A percentile compares a stretch with the other conserved stretches of the same genome.
Evolutionary conservation across 2,113 vertebrate species (phyloP).

Genomic region (Toxotes chatareus): DNA sequence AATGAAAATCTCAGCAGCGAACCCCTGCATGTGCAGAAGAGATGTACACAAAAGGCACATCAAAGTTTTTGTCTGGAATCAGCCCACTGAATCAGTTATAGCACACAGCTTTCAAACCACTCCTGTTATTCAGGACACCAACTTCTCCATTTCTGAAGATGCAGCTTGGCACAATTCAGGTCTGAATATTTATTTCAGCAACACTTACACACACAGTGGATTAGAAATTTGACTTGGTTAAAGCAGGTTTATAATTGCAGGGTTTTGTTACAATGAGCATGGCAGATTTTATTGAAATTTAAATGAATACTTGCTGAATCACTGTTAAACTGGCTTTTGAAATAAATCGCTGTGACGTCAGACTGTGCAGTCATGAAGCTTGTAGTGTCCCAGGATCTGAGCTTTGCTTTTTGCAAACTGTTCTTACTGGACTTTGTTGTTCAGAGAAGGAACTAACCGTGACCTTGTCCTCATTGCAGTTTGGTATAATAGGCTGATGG

Average conservation of each 20-base stretch:
- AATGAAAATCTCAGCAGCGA: slow-evolving; percentile 24
- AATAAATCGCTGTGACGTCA: too few relatives aligned
- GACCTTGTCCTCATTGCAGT: too few relatives aligned
- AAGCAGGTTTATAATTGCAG: not conserved
- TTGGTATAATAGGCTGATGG: not conserved
- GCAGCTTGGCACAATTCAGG: not conserved
- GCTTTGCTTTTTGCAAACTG: not conserved
- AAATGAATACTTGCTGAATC: not conserved
- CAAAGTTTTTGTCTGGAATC: slow-evolving; percentile 9
- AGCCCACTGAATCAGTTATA: not conserved
- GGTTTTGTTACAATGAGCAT: not conserved
- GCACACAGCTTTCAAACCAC: not conserved
- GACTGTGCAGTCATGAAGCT: too few relatives aligned
- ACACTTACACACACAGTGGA: not conserved
- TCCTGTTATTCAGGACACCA: not conserved
- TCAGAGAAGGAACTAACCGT: too few relatives aligned
- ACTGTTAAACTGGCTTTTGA: not conserved
- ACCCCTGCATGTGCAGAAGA: not conserved
- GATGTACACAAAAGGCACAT: slow-evolving; percentile 5
- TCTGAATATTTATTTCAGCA: not conserved
- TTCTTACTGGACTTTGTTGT: too few relatives aligned
- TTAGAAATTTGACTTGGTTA: not conserved
- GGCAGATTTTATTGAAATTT: not conserved
- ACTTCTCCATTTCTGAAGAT: slow-evolving; percentile 11
- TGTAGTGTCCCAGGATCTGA: too few relatives aligned